These are phyloP conservation scores for Athalia rosae DNA, from an alignment of 2,888 invertebrate species.

Conservation along the genomic window DNA sequence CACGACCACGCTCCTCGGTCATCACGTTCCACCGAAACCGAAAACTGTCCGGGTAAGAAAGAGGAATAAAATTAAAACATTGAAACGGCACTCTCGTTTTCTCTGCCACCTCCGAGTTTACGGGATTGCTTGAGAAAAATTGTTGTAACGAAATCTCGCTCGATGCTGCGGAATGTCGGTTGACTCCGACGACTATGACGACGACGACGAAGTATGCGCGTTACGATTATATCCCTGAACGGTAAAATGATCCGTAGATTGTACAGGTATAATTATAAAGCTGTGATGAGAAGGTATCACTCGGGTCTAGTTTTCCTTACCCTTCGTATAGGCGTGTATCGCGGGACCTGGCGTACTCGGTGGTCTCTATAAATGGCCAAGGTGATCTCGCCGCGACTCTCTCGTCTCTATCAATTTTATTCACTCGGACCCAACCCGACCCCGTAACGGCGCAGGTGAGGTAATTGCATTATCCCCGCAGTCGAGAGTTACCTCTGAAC, in stretches of 20 bases:
- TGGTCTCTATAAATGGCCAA: slow-evolving; percentile 48
- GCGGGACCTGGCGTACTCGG: not conserved
- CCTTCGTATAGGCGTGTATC: not conserved
- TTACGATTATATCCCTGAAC: not conserved
- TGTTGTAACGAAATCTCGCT: slow-evolving; percentile 4
- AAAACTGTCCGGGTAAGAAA: slow-evolving; percentile 85
- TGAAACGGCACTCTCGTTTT: not conserved
- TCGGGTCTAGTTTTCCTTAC: slow-evolving; percentile 35
- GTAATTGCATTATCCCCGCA: slow-evolving; percentile 1
- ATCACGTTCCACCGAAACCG: slow-evolving; percentile 78
- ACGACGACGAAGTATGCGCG: not conserved
- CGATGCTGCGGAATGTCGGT: slow-evolving; percentile 1
- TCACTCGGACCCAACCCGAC: not conserved
- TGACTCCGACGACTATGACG: not conserved
- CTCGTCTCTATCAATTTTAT: slow-evolving; percentile 11
- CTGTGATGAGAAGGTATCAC: slow-evolving; percentile 6
- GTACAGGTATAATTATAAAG: not conserved
- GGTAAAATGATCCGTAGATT: not conserved
- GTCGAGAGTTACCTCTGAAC: not conserved
- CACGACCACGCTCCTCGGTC: slow-evolving; percentile 72
- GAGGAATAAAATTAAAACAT: not conserved
- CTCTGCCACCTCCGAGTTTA: not conserved
- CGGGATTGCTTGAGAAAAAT: not conserved
- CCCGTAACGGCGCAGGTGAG: slow-evolving; percentile 2
- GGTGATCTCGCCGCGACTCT: slow-evolving; percentile 49